Base-by-base conservation (phyloP, 2,797 vertebrate genomes). In the Naso thynnoides region DNA sequence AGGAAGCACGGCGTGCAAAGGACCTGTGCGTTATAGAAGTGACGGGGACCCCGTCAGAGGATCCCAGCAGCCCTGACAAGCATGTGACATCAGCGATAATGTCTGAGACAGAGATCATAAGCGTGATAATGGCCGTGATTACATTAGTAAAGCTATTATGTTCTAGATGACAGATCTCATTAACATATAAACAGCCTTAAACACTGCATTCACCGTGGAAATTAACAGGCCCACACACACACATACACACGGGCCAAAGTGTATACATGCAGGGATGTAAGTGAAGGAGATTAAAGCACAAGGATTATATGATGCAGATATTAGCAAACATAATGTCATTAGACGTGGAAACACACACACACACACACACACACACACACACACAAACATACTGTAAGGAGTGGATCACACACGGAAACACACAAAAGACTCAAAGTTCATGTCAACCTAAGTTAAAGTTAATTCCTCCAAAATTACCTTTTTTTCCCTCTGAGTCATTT, bases 61-160 rank as follows among this genome's bases (percentile, higher is more conserved):
- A 70, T 67, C 67, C 55, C 72, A 48, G 80, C 44, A 10, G 69
- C 75, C 10, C 4, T 66, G 81, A 89, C 87, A 73, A 73, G 81
- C 85, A 60, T 82, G 82, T 88, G 88, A 88, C 85, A 89, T 78
- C 76, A 58, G 26, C 27, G 66, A 79, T 88, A 85, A 79, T 84
- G 78, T 70, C 81, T 76, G 65, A 73, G 69, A 84, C 81, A 77
- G 74, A 86, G 87, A 89, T 91, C 79, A 86, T 57, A 72, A 86
- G 85, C 78, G 68, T 83, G 86, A 87, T 90, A 90, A 91, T 88
- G 88, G 79, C 64, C 41, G 70, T 86, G 83, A 89, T 87, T 83
- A 79, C 66, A 88, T 90, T 90, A 86, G 82, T 77, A 42, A 72
- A 85, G 85, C 85, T 69, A 67, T 88, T 88, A 84, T 85, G 81